Evolutionary conservation across 2,888 invertebrate genomes (phyloP).

Genomic region (Cetonia aurata): DNA sequence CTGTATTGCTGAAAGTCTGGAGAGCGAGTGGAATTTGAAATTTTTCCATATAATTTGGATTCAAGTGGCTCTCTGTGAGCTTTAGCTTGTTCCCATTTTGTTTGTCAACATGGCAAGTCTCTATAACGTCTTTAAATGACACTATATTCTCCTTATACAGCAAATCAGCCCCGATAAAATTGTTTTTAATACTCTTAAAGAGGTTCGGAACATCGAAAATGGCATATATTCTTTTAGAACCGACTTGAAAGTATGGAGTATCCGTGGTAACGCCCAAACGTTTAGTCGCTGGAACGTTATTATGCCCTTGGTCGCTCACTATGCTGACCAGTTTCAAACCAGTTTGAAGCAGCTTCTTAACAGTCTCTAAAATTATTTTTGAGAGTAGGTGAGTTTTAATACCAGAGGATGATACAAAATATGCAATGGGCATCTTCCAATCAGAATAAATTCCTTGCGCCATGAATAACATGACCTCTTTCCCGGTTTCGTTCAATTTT

Average conservation of each 20-base stretch:
- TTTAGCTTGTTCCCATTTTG: constrained; percentile 35
- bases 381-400: constrained; percentile 28
- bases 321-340: constrained; percentile 25
- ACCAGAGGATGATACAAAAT: constrained; percentile 38
- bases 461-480: constrained; percentile 41
- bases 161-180: constrained; percentile 31
- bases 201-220: constrained; percentile 26
- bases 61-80: constrained; percentile 47
- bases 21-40: constrained; percentile 39
- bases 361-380: constrained; percentile 30
- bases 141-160: constrained; percentile 15
- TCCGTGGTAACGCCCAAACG: constrained; percentile 19
- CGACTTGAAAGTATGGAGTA: constrained; percentile 18
- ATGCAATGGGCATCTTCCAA: constrained; percentile 45
- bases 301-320: constrained; percentile 28
- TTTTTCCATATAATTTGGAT: constrained; percentile 41
- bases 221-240: constrained; percentile 10
- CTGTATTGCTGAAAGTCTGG: constrained; percentile 47
- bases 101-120: constrained; percentile 35
- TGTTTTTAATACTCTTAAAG: constrained; percentile 38
- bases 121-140: constrained; percentile 28
- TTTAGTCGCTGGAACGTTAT: constrained; percentile 19
- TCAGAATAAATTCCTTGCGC: constrained; percentile 35
- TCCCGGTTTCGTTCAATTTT: constrained; percentile 13
- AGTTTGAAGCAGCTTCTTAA: constrained; percentile 20